A percentile compares a stretch with the other conserved stretches of the same genome.
phyloP scores from a whole-genome alignment of 2,113 vertebrate species.

The Brienomyrus brachyistius region DNA sequence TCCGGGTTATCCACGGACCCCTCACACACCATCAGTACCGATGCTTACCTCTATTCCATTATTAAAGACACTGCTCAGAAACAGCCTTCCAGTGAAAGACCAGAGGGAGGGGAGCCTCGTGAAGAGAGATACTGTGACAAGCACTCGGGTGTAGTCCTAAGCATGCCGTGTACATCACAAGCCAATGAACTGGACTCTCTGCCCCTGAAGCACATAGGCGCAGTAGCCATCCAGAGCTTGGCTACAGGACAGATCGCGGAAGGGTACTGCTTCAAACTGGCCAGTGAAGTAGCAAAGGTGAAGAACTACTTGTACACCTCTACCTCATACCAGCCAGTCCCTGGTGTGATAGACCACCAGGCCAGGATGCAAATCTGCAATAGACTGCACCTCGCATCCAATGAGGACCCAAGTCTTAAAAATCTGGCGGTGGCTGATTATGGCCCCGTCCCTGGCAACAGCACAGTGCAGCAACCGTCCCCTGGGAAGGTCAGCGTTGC shows the following conservation, averaged over 20 bases:
- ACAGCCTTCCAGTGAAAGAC: slow-evolving; percentile 34
- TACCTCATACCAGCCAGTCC: slow-evolving; percentile 44
- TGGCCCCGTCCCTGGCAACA: slow-evolving; percentile 40
- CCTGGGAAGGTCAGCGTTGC: slow-evolving; percentile 60
- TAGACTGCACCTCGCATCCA: slow-evolving; percentile 38
- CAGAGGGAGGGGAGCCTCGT: neutral
- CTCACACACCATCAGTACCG: slow-evolving; percentile 44
- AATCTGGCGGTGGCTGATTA: slow-evolving; percentile 19
- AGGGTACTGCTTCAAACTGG: slow-evolving; percentile 25
- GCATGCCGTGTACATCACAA: neutral
- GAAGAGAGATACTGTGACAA: neutral
- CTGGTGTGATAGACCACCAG: slow-evolving; percentile 40
- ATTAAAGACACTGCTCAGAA: slow-evolving; percentile 41
- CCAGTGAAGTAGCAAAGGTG: slow-evolving; percentile 21
- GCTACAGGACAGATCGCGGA: slow-evolving; percentile 24
- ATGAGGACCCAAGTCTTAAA: slow-evolving; percentile 2
- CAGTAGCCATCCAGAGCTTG: slow-evolving; percentile 24
- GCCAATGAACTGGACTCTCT: slow-evolving; percentile 15
- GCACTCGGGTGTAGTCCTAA: neutral
- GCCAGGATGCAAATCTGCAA: slow-evolving; percentile 35
- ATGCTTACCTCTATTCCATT: slow-evolving; percentile 50
- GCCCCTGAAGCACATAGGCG: slow-evolving; percentile 36
- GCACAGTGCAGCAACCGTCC: slow-evolving; percentile 34
- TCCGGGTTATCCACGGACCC: slow-evolving; percentile 29
- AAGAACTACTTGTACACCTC: slow-evolving; percentile 41